Evolutionary conservation across 2,113 vertebrate species (phyloP).

Genomic region (Callocephalon fimbriatum): DNA sequence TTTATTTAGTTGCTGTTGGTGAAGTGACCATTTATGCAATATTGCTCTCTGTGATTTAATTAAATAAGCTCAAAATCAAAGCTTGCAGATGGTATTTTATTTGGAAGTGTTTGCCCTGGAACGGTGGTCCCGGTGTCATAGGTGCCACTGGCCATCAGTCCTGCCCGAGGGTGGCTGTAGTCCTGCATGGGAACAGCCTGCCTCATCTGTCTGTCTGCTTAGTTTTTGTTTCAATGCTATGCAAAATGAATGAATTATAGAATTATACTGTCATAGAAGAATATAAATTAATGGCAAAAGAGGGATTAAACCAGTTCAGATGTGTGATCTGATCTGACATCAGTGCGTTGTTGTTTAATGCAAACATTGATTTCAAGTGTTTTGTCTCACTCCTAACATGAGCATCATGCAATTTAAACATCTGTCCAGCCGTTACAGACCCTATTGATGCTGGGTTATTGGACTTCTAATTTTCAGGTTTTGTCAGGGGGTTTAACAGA

Average conservation of each 20-base stretch:
- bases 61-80: constrained; percentile 60
- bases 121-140: background rate
- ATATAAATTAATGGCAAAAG: too few species aligned
- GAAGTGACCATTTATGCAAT: constrained; percentile 32
- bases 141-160: background rate
- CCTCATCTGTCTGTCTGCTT: background rate
- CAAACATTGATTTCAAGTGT: constrained; percentile 68
- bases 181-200: background rate
- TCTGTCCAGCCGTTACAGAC: constrained; percentile 69
- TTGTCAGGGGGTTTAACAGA: constrained; percentile 42
- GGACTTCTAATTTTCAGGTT: constrained; percentile 77
- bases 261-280: too few species aligned
- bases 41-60: constrained; percentile 50
- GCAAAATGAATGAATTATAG: too few species aligned
- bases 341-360: constrained; percentile 64
- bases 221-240: background rate
- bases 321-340: constrained; percentile 43
- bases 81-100: constrained; percentile 29
- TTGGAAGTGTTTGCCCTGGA: background rate
- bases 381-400: constrained; percentile 64
- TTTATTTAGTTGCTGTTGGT: background rate
- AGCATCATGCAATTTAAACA: constrained; percentile 68
- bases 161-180: background rate
- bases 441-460: constrained; percentile 56
- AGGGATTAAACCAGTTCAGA: too few species aligned